Evolutionary conservation across 2,888 invertebrate species (phyloP).

Genomic region (Meganola albula): DNA sequence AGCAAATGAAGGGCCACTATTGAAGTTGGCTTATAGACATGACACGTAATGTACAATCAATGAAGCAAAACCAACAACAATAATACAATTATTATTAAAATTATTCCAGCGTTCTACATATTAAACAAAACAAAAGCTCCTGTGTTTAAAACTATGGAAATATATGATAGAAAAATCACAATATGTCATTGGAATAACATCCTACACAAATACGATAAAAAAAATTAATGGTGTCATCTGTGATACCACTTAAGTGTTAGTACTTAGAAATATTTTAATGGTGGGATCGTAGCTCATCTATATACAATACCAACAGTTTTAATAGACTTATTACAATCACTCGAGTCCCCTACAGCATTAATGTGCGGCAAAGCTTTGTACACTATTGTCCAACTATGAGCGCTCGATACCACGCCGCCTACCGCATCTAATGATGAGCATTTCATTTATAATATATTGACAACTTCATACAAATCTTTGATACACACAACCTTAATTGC

Average conservation of each 20-base stretch:
- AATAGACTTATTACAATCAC: conserved; percentile 72
- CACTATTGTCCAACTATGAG: conserved; percentile 15
- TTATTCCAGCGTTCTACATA: conserved; percentile 48
- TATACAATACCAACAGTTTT: conserved; percentile 73
- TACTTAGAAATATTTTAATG: conserved; percentile 75
- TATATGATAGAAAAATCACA: conserved; percentile 70
- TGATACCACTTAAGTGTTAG: conserved; percentile 68
- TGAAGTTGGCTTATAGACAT: conserved; percentile 30
- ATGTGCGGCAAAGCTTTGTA: conserved; percentile 39
- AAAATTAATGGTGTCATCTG: conserved; percentile 57
- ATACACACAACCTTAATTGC: conserved; percentile 57
- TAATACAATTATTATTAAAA: conserved; percentile 48
- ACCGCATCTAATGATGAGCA: conserved; percentile 5
- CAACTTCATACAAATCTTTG: conserved; percentile 33
- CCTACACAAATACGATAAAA: conserved; percentile 54
- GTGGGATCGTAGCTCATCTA: conserved; percentile 76
- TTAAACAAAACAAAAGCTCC: conserved; percentile 51
- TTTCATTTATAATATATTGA: background rate
- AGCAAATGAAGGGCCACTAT: conserved; percentile 50
- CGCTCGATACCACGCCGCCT: background rate
- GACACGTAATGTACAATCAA: conserved; percentile 43
- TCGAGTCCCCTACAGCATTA: conserved; percentile 66
- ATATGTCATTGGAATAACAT: conserved; percentile 70
- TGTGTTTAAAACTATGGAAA: conserved; percentile 61
- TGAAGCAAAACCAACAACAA: conserved; percentile 53